Evolutionary conservation across 2,888 invertebrate genomes (phyloP), one percentile per base, ranked within the genome.

Genomic region (Buathra laborator): DNA sequence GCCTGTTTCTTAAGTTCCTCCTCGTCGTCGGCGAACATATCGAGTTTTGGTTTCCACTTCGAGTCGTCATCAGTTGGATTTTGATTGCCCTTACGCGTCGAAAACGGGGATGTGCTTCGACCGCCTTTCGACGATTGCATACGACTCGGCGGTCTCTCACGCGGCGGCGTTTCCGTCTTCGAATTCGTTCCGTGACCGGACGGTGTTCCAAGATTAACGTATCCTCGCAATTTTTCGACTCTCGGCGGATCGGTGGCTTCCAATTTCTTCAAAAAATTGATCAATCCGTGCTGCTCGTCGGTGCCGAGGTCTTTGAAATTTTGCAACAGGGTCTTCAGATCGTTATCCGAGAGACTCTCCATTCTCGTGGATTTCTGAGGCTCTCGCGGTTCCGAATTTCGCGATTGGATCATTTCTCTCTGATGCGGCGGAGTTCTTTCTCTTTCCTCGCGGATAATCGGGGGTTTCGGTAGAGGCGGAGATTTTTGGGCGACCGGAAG

Each of bases 221-320:
- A 97, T 91, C 97, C 96, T 9, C 97, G 94, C 62, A 98, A 93
- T 86, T 96, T 95, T 90, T 97, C 97, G 0, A 98, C 97, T n/a
- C 97, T 95, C 56, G 95, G 94, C 0, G 97, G 97, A 91, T 97
- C 97, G 3, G 95, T 95, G 0, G 96, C 96, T 92, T 98, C 98
- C 53, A 98, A 92, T 92, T 97, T 97, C 91, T 97, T 97, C 83
- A 98, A 92, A 91, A 97, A 97, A 0, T 96, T 96, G 46, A 98
- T 97, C 4, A 98, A 95, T 88, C 97, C 96, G 91, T 97, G 97
- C 90, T 98, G 98, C 92, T 98, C 98, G 86, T 97, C 97, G 0
- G 96, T 96, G 0, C 96, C 96, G 14, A 98, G 93, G 89, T 97
- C 97, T 92, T 97, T 97, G 88, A 97, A 97, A 91, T 97, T 98